Evolutionary conservation across 1,140 invertebrate genomes (phyloP), one percentile per base, ranked within the genome.

Genomic region (Drosophila bocqueti): DNA sequence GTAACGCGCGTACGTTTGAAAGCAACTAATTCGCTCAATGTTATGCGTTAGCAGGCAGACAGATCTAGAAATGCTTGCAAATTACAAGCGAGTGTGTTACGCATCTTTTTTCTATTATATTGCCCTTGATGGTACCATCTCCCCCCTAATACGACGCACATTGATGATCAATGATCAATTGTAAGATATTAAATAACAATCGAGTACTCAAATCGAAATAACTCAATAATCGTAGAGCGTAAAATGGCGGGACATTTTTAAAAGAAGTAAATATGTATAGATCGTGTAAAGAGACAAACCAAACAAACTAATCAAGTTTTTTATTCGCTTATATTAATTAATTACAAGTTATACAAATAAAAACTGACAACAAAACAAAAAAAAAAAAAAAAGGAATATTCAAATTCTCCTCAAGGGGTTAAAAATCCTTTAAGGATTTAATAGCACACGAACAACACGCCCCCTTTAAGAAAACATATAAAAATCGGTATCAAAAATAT

Each of bases 291-390:
- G 66, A 83, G 60, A 50, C 49, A 81, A 78, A 77, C 46, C 54
- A 54, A 61, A 66, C 79, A 87, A 86, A 74, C 83, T 89, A 89
- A 89, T 89, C 83, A 83, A 86, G 84, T 86, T 86, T 86, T 86
- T 86, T 86, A 86, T 86, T 86, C 83, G 84, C 83, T 86, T 86
- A 86, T 78, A 86, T 78, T 75, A 75, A 80, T 87, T 73, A 86
- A 87, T 83, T 76, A 81, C 58, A 57, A 80, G 60, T 79, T 64
- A 73, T 50, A 72, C 36, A 74, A 24, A 47, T 21, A 26, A 52
- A 52, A 34, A 34, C 2, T 2, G 0, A 50, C 10, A 18, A n/a
- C n/a, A n/a, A n/a, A n/a, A 4, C 11, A 57, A 18, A 36, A 69
- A 31, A 43, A 49, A 26, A 49, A 4, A 36, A 57, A 18, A 40